Percentiles rank a stretch among this genome's conserved stretches.
phyloP scores from a whole-genome alignment of 92 coral and sea anemone species.

The Ricordea florida region DNA sequence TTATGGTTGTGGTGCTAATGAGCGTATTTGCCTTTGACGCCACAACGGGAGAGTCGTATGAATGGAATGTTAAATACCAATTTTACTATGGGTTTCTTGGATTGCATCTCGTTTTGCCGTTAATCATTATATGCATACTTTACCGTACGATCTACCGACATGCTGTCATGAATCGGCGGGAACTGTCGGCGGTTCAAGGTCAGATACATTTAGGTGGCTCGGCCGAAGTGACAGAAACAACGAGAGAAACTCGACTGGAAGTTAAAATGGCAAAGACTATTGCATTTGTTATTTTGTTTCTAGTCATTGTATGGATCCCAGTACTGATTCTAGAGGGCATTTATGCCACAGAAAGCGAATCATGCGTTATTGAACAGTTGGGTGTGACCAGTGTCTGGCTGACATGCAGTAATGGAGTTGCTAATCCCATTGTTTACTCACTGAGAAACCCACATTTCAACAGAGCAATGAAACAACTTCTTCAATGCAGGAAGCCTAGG shows the following conservation, averaged over 20 bases:
- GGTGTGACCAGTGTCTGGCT: conserved; percentile 63
- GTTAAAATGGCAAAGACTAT: conserved; percentile 69
- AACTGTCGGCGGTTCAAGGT: conserved; percentile 25
- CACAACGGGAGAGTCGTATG: conserved; percentile 21
- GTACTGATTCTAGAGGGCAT: conserved; percentile 52
- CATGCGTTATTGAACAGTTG: conserved; percentile 49
- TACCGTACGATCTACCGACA: conserved; percentile 40
- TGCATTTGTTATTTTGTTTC: conserved; percentile 54
- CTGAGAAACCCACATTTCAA: conserved; percentile 56
- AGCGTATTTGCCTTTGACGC: conserved; percentile 1
- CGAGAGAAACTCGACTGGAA: conserved; percentile 25
- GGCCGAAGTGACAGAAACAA: conserved; percentile 22
- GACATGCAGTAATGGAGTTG: conserved; percentile 57
- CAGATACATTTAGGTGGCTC: conserved; percentile 12
- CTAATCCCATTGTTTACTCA: conserved; percentile 66
- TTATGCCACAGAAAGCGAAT: conserved; percentile 41
- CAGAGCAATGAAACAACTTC: conserved; percentile 8
- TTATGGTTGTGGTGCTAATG: conserved; percentile 26
- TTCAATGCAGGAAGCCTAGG: conserved; percentile 28
- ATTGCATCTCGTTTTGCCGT: conserved; percentile 42
- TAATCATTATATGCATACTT: conserved; percentile 42
- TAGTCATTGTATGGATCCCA: conserved; percentile 65
- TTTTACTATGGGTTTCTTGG: conserved; percentile 58
- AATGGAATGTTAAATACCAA: conserved; percentile 50
- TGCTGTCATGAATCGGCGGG: conserved; percentile 23